Conservation (phyloP, 2,797 vertebrate genomes). For the Chaetodon trifasciatus region DNA sequence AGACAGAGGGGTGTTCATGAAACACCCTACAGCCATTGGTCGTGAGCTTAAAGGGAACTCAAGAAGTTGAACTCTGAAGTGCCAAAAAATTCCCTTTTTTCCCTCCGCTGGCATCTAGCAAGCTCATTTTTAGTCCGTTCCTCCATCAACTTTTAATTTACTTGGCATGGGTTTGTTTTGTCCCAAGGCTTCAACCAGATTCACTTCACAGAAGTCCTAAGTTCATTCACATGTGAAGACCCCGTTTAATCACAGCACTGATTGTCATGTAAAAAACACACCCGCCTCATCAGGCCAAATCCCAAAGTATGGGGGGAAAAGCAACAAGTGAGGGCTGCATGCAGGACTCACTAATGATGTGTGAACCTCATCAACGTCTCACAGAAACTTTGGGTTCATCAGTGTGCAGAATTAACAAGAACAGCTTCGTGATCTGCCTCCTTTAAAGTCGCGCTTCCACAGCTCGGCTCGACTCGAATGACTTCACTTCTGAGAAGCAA, state of each 20-base stretch:
- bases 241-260: slow-evolving; percentile 6
- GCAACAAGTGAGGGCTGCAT: neutral
- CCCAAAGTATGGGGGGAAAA: neutral
- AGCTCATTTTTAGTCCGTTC: slow-evolving; percentile 37
- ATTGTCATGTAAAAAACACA: slow-evolving; percentile 14
- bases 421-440: neutral
- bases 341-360: neutral
- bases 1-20: slow-evolving; percentile 20
- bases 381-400: slow-evolving; percentile 21
- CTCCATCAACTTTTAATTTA: slow-evolving; percentile 50
- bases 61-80: slow-evolving; percentile 28
- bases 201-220: slow-evolving; percentile 40
- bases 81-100: slow-evolving; percentile 20
- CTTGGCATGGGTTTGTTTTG: slow-evolving; percentile 46
- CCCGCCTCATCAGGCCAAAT: slow-evolving; percentile 6
- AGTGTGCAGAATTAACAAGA: slow-evolving; percentile 18
- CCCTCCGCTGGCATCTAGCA: slow-evolving; percentile 21
- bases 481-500: slow-evolving; percentile 74
- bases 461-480: slow-evolving; percentile 15
- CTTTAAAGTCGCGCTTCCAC: neutral
- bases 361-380: slow-evolving; percentile 24
- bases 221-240: slow-evolving; percentile 40
- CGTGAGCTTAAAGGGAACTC: slow-evolving; percentile 21
- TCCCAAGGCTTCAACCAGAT: slow-evolving; percentile 42
- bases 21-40: slow-evolving; percentile 7